Base-by-base conservation (phyloP, 2,888 invertebrate genomes). In the Argyra leucocephala region DNA sequence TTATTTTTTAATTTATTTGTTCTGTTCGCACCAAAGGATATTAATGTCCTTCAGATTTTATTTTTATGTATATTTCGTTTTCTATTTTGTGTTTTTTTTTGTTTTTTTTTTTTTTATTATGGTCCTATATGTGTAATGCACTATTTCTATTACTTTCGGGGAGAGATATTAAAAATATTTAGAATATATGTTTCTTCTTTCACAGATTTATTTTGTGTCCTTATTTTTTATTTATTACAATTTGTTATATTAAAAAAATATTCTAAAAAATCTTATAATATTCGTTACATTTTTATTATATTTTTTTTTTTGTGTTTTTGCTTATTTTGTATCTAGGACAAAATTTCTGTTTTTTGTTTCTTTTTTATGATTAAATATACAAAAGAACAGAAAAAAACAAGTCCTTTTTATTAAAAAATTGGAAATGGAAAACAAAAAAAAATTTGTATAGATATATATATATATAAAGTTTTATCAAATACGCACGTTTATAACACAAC, bases 401-500 rank as follows among this genome's bases (percentile, higher is more conserved):
- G 12, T 31, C 7, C n/a, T 6, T 31, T 31, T 6, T 31, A 31
- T 31, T 10, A 12, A 31, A 31, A 31, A 26, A 26, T 26, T 26
- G 9, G 31, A 31, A 31, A 31, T 31, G 5, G 10, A 48, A 48
- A n/a, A 15, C 3, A 48, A 48, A 48, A 48, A 18, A 48, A 18
- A 48, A 48, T 48, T 48, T 48, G 12, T 48, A 18, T 48, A 18
- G 12, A 18, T 37, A 37, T 48, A 18, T 48, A 18, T 18, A 18
- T 48, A 18, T 48, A 2, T 48, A 12, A 48, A 18, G 12, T 48
- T 48, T 15, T 18, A 12, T 48, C 9, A 15, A 15, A 48, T 48
- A n/a, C 48, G 48, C 48, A 58, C 58, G 58, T 22, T 58, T 22
- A 58, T 22, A 58, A 58, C 58, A 58, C 58, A 58, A 58, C 58